These are phyloP conservation scores for Morphnarchus princeps DNA, from an alignment of 2,113 vertebrate genomes.

Conservation along the genomic window DNA sequence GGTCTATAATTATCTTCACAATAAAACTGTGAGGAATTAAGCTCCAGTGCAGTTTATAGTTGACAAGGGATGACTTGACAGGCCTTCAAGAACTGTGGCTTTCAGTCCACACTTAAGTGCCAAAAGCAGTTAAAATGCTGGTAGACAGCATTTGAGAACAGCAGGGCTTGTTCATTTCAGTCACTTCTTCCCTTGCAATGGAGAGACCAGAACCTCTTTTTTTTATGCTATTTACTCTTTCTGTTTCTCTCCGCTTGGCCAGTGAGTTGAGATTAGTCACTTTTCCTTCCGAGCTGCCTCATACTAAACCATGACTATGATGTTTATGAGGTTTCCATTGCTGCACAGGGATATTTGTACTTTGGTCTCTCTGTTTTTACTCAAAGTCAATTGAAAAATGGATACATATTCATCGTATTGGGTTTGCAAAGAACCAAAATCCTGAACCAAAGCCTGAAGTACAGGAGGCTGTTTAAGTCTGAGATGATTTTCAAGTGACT, in stretches of 20 bases:
- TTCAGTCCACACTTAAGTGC: not conserved
- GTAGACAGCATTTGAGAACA: not conserved
- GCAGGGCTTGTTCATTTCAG: not conserved
- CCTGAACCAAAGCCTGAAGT: not conserved
- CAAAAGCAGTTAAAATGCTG: not conserved
- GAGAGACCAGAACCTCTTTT: not conserved
- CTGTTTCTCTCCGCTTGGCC: not conserved
- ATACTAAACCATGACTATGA: not conserved
- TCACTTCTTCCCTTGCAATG: not conserved
- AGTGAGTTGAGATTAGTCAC: not conserved
- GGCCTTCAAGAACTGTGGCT: not conserved
- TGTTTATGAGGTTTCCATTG: slow-evolving; percentile 24
- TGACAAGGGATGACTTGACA: not conserved
- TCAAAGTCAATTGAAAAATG: not conserved
- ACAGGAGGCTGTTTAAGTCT: not conserved
- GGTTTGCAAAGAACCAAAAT: not conserved
- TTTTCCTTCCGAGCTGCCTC: slow-evolving; percentile 2
- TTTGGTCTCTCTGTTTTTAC: not conserved
- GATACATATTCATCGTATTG: not conserved
- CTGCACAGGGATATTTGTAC: not conserved
- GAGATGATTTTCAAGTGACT: not conserved
- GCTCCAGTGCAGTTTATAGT: not conserved
- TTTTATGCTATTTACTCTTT: not conserved
- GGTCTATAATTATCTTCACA: slow-evolving; percentile 44
- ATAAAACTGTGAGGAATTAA: slow-evolving; percentile 23